A percentile compares a stretch with the other conserved stretches of the same genome.
phyloP scores from a whole-genome alignment of 2,888 invertebrate species.

The Drosophila kanekoi region DNA sequence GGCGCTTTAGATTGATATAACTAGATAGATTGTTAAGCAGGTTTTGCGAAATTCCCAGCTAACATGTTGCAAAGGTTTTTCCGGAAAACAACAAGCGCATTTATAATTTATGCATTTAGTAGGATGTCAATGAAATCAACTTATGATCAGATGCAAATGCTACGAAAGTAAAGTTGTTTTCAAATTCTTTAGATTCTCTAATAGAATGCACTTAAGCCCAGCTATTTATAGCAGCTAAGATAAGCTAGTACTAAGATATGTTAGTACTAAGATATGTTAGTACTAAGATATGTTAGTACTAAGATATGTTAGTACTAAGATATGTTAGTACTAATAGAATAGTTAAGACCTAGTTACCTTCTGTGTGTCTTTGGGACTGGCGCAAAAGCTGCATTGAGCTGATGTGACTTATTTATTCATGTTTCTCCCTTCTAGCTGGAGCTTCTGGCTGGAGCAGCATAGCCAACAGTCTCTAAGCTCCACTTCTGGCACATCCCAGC shows the following conservation, averaged over 20 bases:
- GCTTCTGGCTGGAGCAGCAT: constrained; percentile 6
- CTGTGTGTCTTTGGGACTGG: background rate
- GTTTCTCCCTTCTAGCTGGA: constrained; percentile 2
- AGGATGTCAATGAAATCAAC: constrained; percentile 9
- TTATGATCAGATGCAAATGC: background rate
- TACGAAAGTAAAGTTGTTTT: too few species aligned
- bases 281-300: background rate
- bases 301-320: background rate
- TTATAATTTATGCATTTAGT: constrained; percentile 8
- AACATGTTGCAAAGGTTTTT: constrained; percentile 2
- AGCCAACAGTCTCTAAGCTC: constrained; percentile 8
- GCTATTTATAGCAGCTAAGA: background rate
- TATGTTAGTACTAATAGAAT: background rate
- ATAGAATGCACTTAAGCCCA: background rate
- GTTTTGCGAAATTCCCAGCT: constrained; percentile 8
- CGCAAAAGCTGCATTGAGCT: background rate
- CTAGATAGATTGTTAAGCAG: background rate
- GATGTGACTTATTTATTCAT: constrained; percentile 2
- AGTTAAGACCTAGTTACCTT: background rate
- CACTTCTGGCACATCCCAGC: constrained; percentile 2
- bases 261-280: background rate
- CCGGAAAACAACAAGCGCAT: constrained; percentile 5
- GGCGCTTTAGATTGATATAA: background rate
- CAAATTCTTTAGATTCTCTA: background rate
- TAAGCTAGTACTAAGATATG: background rate